Evolutionary conservation across 2,888 invertebrate species (phyloP).

Genomic region (Apamea epomidion): DNA sequence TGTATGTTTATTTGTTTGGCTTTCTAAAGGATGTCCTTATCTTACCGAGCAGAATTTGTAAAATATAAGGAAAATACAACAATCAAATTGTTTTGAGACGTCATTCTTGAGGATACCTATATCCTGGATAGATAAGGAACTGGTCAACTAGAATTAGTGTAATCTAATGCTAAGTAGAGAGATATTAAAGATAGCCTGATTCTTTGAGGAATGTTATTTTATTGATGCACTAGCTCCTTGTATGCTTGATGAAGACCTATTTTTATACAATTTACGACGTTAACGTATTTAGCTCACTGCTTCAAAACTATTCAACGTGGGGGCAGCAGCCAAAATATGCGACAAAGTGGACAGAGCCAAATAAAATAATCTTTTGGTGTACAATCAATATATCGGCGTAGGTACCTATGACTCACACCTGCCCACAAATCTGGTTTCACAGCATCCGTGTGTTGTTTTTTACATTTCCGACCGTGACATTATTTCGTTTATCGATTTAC

Average conservation of each 20-base stretch:
- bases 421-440: slow-evolving; percentile 67
- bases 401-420: slow-evolving; percentile 65
- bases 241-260: slow-evolving; percentile 14
- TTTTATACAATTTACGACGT: slow-evolving; percentile 28
- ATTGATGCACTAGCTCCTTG: neutral
- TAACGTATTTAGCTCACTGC: slow-evolving; percentile 18
- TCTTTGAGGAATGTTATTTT: slow-evolving; percentile 8
- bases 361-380: slow-evolving; percentile 60
- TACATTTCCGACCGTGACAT: slow-evolving; percentile 42
- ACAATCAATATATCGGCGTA: slow-evolving; percentile 54
- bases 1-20: slow-evolving; percentile 31
- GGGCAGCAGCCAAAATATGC: slow-evolving; percentile 60
- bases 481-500: slow-evolving; percentile 37
- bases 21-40: slow-evolving; percentile 16
- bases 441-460: slow-evolving; percentile 61
- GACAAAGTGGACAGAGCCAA: slow-evolving; percentile 56
- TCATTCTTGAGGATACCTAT: slow-evolving; percentile 12
- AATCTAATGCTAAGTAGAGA: slow-evolving; percentile 32
- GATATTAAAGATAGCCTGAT: slow-evolving; percentile 28
- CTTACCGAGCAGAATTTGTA: neutral
- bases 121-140: slow-evolving; percentile 37
- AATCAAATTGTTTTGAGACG: neutral
- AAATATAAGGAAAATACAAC: slow-evolving; percentile 9
- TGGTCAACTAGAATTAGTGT: slow-evolving; percentile 24
- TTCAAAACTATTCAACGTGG: slow-evolving; percentile 57